Evolutionary conservation across 2,797 vertebrate genomes (phyloP).

Genomic region (Megaceryle alcyon): DNA sequence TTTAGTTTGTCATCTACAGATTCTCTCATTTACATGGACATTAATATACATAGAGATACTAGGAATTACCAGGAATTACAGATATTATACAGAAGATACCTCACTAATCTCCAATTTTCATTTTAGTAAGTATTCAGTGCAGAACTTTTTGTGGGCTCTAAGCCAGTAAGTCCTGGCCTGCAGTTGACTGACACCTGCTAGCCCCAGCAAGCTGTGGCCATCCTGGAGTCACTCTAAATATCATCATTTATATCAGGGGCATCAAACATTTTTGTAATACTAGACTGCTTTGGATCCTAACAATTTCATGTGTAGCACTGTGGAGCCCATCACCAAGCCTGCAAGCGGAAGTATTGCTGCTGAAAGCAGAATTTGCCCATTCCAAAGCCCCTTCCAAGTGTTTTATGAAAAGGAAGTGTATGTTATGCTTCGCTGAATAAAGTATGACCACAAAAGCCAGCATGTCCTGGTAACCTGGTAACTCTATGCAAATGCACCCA

Average conservation of each 20-base stretch:
- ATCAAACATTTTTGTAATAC: background rate
- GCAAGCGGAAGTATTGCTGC: background rate
- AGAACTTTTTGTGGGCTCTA: background rate
- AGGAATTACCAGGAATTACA: background rate
- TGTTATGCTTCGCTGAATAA: background rate
- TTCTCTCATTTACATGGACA: background rate
- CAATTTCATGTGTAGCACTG: accelerated
- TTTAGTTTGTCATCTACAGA: background rate
- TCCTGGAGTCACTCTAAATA: background rate
- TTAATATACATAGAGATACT: background rate
- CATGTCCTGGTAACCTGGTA: background rate
- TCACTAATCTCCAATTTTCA: background rate
- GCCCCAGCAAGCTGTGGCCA: background rate
- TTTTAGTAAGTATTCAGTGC: background rate
- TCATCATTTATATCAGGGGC: accelerated
- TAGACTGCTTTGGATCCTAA: background rate
- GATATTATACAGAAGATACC: background rate
- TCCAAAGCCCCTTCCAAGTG: background rate
- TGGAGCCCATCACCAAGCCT: background rate
- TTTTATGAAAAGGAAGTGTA: background rate
- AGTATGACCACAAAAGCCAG: background rate
- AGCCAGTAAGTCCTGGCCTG: background rate
- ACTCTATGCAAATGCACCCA: accelerated
- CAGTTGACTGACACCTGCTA: background rate
- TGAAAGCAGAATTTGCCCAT: background rate